A percentile compares a stretch with the other conserved stretches of the same genome.
phyloP scores from a whole-genome alignment of 2,797 vertebrate species.

The Varecia variegata region DNA sequence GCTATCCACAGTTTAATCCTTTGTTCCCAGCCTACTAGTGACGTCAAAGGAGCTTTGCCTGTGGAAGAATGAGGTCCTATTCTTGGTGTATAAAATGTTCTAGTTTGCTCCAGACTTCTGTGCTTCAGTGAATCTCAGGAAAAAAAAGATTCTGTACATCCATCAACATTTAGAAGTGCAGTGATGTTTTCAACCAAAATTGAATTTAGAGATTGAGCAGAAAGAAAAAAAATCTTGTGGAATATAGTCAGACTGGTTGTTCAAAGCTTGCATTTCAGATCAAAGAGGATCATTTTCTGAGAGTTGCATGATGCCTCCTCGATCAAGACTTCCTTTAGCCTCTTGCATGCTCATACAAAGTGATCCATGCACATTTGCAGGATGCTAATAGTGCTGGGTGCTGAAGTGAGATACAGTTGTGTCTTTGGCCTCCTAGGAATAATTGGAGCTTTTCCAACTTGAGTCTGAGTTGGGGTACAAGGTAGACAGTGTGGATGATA shows the following conservation, averaged over 20 bases:
- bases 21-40: background rate
- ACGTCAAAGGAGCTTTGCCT: background rate
- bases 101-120: slow-evolving; percentile 19
- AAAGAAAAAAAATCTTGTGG: background rate
- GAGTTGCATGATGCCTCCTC: background rate
- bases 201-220: background rate
- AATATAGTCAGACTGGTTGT: background rate
- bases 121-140: slow-evolving; percentile 10
- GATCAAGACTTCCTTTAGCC: background rate
- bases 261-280: slow-evolving; percentile 17
- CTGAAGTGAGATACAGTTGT: background rate
- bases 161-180: background rate
- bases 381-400: background rate
- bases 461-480: accelerated
- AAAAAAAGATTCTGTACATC: background rate
- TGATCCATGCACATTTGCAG: background rate
- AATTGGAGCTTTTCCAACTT: background rate
- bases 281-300: slow-evolving; percentile 46
- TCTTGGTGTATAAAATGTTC: background rate
- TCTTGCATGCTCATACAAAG: background rate
- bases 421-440: background rate
- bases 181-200: background rate
- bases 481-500: accelerated
- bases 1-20: background rate
- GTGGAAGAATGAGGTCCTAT: background rate